phyloP scores from a whole-genome alignment of 2,797 vertebrate genomes.

The Gallinago nigripennis region DNA sequence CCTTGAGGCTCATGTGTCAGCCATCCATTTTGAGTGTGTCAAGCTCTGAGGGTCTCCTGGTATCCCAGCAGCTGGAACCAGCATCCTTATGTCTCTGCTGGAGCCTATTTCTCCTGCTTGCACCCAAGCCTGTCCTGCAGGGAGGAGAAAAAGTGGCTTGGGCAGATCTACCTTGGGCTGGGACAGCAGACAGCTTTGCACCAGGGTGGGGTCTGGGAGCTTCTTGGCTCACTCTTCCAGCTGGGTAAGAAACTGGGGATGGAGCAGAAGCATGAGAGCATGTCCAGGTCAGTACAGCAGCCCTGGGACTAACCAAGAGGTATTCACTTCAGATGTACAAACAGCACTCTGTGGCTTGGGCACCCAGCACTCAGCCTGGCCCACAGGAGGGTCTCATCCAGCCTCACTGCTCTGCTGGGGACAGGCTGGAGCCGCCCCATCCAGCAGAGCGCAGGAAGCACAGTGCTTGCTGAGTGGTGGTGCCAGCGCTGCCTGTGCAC shows the following conservation, averaged over 20 bases:
- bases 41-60: neutral
- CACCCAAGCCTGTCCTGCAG: neutral
- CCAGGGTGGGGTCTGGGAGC: neutral
- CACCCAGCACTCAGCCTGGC: rapidly evolving
- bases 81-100: neutral
- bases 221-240: neutral
- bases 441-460: neutral
- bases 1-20: neutral
- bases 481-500: rapidly evolving
- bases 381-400: neutral
- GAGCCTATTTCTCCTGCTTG: neutral
- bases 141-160: neutral
- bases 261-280: neutral
- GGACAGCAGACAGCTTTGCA: neutral
- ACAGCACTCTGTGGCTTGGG: rapidly evolving
- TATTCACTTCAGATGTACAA: neutral
- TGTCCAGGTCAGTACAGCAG: neutral
- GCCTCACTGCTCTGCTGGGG: neutral
- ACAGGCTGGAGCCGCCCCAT: neutral
- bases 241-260: neutral
- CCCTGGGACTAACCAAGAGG: neutral
- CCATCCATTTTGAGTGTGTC: neutral
- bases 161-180: neutral
- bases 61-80: neutral
- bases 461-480: neutral